Evolutionary conservation across 2,797 vertebrate species (phyloP).

Genomic region (Potorous gilbertii): DNA sequence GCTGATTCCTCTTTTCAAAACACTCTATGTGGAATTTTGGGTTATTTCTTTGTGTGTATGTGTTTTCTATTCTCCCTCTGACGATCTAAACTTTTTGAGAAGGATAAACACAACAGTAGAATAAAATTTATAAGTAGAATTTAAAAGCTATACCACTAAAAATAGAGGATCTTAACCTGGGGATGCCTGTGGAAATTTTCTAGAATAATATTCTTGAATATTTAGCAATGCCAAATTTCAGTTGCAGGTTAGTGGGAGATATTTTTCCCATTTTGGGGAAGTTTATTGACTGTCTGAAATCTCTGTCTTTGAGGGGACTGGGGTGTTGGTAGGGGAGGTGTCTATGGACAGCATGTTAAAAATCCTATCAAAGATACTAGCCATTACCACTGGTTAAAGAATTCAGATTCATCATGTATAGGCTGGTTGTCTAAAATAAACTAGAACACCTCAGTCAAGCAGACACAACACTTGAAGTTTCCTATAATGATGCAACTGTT

Average conservation of each 20-base stretch:
- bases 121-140: not conserved
- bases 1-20: not conserved
- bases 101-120: not conserved
- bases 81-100: not conserved
- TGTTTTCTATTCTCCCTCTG: not conserved
- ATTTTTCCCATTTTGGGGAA: no score
- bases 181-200: not conserved
- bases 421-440: not conserved
- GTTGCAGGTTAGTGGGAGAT: not conserved
- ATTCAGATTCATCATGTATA: not conserved
- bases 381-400: not conserved
- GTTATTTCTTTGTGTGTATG: not conserved
- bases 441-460: not conserved
- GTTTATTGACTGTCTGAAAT: not conserved
- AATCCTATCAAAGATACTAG: not conserved
- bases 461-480: not conserved
- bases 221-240: not conserved
- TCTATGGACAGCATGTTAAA: not conserved
- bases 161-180: not conserved
- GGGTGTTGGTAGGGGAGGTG: no score
- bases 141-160: not conserved
- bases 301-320: not conserved
- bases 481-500: not conserved
- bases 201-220: not conserved
- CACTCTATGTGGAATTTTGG: not conserved